phyloP scores from a whole-genome alignment of 2,888 invertebrate genomes.

The Spodoptera exigua region DNA sequence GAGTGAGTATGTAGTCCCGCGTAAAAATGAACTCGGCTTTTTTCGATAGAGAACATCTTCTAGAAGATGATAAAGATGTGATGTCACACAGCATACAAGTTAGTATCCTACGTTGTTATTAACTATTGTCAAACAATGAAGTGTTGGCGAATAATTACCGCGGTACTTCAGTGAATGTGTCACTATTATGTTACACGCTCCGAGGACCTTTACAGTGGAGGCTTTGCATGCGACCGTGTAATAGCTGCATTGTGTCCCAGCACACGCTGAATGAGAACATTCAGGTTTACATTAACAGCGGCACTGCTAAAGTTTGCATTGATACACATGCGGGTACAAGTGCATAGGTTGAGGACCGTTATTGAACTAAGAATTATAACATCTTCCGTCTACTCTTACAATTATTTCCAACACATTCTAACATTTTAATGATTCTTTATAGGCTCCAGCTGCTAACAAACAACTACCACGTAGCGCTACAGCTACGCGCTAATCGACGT shows the following conservation, averaged over 20 bases:
- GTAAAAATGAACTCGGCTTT: too few relatives aligned
- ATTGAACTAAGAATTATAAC: background rate
- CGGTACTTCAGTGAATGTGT: conserved; percentile 5
- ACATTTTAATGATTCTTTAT: background rate
- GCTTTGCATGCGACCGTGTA: conserved; percentile 11
- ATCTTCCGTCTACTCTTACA: background rate
- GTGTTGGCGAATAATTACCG: conserved; percentile 23
- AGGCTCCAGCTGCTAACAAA: conserved; percentile 17
- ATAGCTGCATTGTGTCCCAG: conserved; percentile 13
- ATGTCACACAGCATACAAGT: too few relatives aligned
- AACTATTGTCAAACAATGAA: background rate
- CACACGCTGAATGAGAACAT: conserved; percentile 9
- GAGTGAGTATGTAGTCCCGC: too few relatives aligned
- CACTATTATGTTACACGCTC: conserved; percentile 3
- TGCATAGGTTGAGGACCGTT: conserved; percentile 2
- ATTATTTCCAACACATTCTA: too few relatives aligned
- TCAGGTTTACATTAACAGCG: conserved; percentile 4
- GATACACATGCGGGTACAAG: background rate
- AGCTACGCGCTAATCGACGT: conserved; percentile 12
- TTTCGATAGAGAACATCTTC: too few relatives aligned
- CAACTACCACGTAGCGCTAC: conserved; percentile 16
- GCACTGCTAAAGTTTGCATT: background rate
- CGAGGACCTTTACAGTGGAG: conserved; percentile 9
- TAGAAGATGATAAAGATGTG: too few relatives aligned
- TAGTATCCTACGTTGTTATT: background rate